Base-by-base conservation (phyloP, 1,140 invertebrate genomes). In the Megathymus violae region DNA sequence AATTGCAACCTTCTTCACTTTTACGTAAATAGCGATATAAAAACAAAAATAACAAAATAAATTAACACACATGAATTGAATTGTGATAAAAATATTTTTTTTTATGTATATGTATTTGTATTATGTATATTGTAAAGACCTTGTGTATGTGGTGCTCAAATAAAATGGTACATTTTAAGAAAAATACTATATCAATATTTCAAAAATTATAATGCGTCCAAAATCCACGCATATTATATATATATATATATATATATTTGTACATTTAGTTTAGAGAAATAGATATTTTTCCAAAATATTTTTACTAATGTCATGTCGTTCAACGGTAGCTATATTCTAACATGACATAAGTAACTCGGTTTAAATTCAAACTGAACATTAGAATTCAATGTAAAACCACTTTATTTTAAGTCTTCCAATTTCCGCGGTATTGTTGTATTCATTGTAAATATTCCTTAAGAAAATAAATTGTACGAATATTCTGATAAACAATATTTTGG, bases 381-480 rank as follows among this genome's bases (percentile, higher is more conserved):
- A 58, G 62, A 69, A 41, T 69, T 44, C 44, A 69, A 68, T 3
- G 56, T 68, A 66, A 67, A 79, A 74, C 77, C 73, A 76, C 75
- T 69, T 69, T 80, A 66, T 17, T 68, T 22, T 83, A 81, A 82
- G 76, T 81, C 69, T 87, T 81, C 74, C 71, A 65, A 69, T 65
- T 52, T 56, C 47, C 63, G 64, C 38, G 25, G 50, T 62, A 52
- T 41, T 41, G 47, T 48, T 61, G 44, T 58, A 47, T 63, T 74
- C 70, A 75, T 73, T 87, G 82, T 87, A 85, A 82, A 87, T 87
- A 86, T 78, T 65, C 59, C 66, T 60, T 72, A 59, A 34, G 46
- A 66, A 73, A 59, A 62, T 56, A 68, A 69, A 64, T 67, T 65
- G 60, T 71, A 63, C 51, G 34, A 66, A 44, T 48, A 59, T 64